Base-by-base conservation (phyloP, 1,140 invertebrate species). In the Panulirus ornatus region DNA sequence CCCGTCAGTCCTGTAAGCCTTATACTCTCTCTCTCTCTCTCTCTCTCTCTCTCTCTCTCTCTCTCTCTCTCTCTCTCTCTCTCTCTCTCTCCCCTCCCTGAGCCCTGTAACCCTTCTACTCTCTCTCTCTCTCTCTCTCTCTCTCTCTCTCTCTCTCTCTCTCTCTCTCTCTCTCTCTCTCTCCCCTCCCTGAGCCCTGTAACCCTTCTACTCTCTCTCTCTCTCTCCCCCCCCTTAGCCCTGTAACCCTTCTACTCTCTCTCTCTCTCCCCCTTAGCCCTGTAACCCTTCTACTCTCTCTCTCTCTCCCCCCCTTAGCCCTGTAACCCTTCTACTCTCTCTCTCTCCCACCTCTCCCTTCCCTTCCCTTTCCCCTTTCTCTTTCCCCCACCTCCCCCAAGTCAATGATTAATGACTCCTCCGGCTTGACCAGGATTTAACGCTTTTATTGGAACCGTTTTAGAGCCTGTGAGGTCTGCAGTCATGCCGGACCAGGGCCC, bases 351-450 rank as follows among this genome's bases (percentile, higher is more conserved):
- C n/a, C 58, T 70, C 58, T 84, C 58, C 30, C 58, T 38, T 38
- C n/a, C 58, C 38, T 19, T 34, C 47, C n/a, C 51, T 38, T 11
- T 38, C 16, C 42, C 36, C 16, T 78, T 5, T n/a, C n/a, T n/a
- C n/a, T n/a, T n/a, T n/a, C n/a, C n/a, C n/a, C n/a, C n/a, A n/a
- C 70, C 70, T 30, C 34, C 8, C 30, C 70, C 42, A 38, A 73
- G 42, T 22, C 76, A 6, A 51, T 79, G 76, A 79, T 79, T 79
- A 79, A 79, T 79, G 30, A 51, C 51, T 79, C 19, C 27, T 79
- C 14, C 76, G 51, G 76, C 19, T 79, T 79, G 76, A 79, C 76
- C 76, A 51, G 44, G 76, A 79, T 79, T 79, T 79, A 79, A 79
- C 76, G 76, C 76, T 34, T 79, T 51, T 79, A 79, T 51, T n/a